Base-by-base conservation (phyloP, 2,113 vertebrate species). In the Castor canadensis region DNA sequence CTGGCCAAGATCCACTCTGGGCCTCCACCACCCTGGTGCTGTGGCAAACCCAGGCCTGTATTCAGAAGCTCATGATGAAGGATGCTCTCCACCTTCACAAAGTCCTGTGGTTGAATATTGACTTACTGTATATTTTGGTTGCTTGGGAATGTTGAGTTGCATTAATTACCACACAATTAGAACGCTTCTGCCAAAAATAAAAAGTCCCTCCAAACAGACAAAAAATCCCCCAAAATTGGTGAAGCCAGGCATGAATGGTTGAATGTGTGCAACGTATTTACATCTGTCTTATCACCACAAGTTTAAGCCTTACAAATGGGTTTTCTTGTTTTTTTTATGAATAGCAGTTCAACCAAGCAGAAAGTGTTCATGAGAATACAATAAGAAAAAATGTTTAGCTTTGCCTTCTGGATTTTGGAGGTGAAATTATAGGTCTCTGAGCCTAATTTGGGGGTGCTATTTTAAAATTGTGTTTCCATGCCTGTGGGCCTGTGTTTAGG, bases 381-480 rank as follows among this genome's bases (percentile, higher is more conserved):
- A 7, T 47, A 80, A 69, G 52, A 71, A 71, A 92, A 93, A 79
- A 66, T 38, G 43, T 71, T 66, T 73, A 79, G 43, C 87, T 91
- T 71, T 40, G 8, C 19, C 49, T 93, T 88, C 58, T 71, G 11
- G 79, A 66, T 88, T 94, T 92, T 77, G 30, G 20, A 40, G 72
- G 26, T 86, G 64, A 91, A 91, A 93, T 94, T 79, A 93, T 11
- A 92, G 81, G 35, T 91, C 67, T 96, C 67, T 43, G 45, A 71
- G 35, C 9, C 66, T 77, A 71, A 71, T 67, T 88, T 40, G 52
- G 30, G 26, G 64, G 16, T 88, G 12, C n/a, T 62, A 76, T 81
- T 84, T 80, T 71, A 52, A 88, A 90, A 54, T n/a, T 10, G 4
- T 19, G 38, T 66, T 92, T 89, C n/a, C 26, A 54, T 75, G 52